Conservation (phyloP, 2,797 vertebrate genomes). For the Vespertilio murinus region DNA sequence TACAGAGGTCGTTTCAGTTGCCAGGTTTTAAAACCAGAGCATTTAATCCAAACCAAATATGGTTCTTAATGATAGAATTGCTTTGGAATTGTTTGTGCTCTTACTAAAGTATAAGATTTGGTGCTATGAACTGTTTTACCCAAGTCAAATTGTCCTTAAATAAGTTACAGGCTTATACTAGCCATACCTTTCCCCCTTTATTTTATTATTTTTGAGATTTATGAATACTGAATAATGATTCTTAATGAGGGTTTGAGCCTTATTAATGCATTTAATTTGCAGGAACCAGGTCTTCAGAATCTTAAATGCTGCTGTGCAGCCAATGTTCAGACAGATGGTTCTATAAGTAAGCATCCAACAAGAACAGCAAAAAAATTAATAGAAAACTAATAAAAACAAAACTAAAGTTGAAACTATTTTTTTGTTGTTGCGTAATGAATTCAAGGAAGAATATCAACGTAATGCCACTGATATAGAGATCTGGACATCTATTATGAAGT, state of each 20-base stretch:
- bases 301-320: not conserved
- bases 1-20: not conserved
- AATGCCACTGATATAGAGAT: not conserved
- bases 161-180: not conserved
- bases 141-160: not conserved
- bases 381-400: constrained; percentile 19
- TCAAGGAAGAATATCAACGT: constrained; percentile 27
- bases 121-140: not conserved
- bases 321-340: not conserved
- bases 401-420: not conserved
- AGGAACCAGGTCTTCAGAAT: not conserved
- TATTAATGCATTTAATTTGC: not conserved
- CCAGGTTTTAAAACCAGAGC: constrained; percentile 1
- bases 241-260: not conserved
- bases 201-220: constrained; percentile 25
- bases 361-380: not conserved
- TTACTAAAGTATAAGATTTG: constrained; percentile 2
- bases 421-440: not conserved
- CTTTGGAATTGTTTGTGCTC: not conserved
- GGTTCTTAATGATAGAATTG: not conserved
- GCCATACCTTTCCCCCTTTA: not conserved
- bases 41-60: not conserved
- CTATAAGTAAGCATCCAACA: not conserved
- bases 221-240: not conserved
- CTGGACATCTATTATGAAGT: not conserved